phyloP scores from a whole-genome alignment of 2,888 invertebrate species.

The Dyspetes luteomarginatus region DNA sequence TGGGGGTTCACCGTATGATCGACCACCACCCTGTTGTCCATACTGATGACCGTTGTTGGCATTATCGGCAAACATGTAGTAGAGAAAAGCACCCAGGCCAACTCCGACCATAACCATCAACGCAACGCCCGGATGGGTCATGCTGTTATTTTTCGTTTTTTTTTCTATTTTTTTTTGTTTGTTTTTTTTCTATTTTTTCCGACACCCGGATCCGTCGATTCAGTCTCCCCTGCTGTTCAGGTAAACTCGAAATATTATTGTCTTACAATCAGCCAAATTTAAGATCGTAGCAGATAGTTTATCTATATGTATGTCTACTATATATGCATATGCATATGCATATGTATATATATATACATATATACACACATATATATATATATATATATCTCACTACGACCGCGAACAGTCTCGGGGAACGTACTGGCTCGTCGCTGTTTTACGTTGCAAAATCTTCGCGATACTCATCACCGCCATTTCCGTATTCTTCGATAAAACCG shows the following conservation, averaged over 20 bases:
- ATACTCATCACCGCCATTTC: conserved; percentile 7
- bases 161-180: neutral
- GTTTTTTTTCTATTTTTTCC: neutral
- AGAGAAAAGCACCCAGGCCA: conserved; percentile 71
- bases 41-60: conserved; percentile 53
- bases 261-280: neutral
- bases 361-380: neutral
- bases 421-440: conserved; percentile 22
- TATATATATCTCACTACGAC: neutral
- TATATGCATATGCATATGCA: too few relatives aligned
- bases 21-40: conserved; percentile 33
- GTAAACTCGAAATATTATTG: conserved; percentile 16
- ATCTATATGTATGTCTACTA: neutral
- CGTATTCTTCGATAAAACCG: conserved; percentile 24
- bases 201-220: neutral
- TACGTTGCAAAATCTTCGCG: conserved; percentile 24
- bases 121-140: conserved; percentile 72
- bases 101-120: conserved; percentile 70
- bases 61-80: conserved; percentile 70
- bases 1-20: neutral
- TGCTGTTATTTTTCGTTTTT: conserved; percentile 45
- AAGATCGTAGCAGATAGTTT: neutral
- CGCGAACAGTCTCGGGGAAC: neutral
- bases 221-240: conserved; percentile 1
- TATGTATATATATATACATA: neutral